Conservation (phyloP, 1,140 invertebrate species). For the Drosophila ercepeae region DNA sequence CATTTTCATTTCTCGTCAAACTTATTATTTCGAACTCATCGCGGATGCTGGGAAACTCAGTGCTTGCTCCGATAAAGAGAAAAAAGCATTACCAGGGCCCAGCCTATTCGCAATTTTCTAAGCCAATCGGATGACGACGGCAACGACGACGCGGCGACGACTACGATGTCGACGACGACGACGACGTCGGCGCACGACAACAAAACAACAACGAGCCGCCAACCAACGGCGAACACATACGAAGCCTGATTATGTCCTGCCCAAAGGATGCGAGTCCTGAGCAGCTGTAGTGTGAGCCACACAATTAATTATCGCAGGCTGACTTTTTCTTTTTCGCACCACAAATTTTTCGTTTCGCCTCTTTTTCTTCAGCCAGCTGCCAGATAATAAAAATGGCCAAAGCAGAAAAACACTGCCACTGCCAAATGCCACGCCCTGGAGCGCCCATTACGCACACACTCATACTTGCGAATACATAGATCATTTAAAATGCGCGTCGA, state of each 20-base stretch:
- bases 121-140: constrained; percentile 73
- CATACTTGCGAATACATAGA: constrained; percentile 53
- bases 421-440: constrained; percentile 35
- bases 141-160: constrained; percentile 52
- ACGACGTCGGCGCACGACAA: constrained; percentile 78
- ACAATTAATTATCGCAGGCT: constrained; percentile 77
- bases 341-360: constrained; percentile 36
- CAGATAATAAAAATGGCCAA: constrained; percentile 48
- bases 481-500: constrained; percentile 82
- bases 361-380: constrained; percentile 1
- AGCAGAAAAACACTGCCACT: constrained; percentile 22
- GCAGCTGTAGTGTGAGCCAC: constrained; percentile 60
- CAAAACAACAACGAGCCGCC: constrained; percentile 70
- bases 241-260: constrained; percentile 72
- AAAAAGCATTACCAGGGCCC: constrained; percentile 52
- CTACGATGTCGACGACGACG: constrained; percentile 64
- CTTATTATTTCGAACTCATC: constrained; percentile 55
- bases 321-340: constrained; percentile 62
- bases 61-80: constrained; percentile 19
- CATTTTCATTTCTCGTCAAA: neutral
- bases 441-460: constrained; percentile 49
- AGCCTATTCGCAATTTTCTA: constrained; percentile 82
- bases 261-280: constrained; percentile 15
- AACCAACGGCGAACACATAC: constrained; percentile 42
- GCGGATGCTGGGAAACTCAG: constrained; percentile 6